Conservation (phyloP, 1,140 invertebrate species). For the Paraescarpia echinospica region DNA sequence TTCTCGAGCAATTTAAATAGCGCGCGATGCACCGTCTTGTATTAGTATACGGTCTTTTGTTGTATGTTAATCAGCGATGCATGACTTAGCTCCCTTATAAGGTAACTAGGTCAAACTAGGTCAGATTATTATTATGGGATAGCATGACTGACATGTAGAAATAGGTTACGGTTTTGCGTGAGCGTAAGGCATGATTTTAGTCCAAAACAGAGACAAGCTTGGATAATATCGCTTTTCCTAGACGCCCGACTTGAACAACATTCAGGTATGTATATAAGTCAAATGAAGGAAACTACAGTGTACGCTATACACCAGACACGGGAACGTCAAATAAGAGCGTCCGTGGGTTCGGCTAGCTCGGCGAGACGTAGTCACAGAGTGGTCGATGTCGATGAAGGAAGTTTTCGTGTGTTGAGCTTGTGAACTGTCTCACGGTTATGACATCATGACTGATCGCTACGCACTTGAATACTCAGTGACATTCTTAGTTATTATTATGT, state of each 20-base stretch:
- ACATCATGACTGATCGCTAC: neutral
- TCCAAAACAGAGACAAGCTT: neutral
- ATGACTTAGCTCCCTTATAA: neutral
- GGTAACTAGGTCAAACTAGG: conserved; percentile 4
- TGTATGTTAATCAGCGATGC: neutral
- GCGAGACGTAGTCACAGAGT: neutral
- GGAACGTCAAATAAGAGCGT: neutral
- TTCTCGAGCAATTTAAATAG: too few relatives aligned
- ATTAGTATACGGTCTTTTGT: too few relatives aligned
- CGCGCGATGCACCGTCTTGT: too few relatives aligned
- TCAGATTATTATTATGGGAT: neutral
- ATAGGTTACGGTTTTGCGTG: neutral
- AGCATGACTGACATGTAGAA: neutral
- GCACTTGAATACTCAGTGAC: neutral
- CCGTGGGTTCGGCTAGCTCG: neutral
- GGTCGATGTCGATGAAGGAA: neutral
- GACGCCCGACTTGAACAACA: neutral
- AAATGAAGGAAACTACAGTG: neutral
- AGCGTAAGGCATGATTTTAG: neutral
- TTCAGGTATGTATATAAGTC: neutral
- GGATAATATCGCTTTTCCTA: neutral
- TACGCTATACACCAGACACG: neutral
- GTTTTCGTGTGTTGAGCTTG: neutral
- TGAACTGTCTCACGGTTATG: neutral
- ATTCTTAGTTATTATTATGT: neutral